Evolutionary conservation across 2,888 invertebrate species (phyloP), one percentile per base, ranked within the genome.

Genomic region (Habrosyne pyritoides): DNA sequence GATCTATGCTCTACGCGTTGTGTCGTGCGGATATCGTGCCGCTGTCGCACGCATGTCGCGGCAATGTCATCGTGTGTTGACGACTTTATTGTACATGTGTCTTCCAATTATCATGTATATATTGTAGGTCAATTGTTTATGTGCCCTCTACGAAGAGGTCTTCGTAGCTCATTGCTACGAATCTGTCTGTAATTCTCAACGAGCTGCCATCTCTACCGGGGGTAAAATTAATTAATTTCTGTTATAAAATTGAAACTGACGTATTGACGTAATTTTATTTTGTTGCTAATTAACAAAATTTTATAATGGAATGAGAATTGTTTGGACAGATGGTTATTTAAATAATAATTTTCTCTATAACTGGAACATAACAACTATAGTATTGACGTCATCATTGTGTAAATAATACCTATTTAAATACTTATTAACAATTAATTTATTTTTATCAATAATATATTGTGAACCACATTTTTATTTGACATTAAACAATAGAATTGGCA

Each of bases 1-100:
- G 69, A 75, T 69, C 75, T 69, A 64, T 70, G 63, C 59, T 53
- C 61, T 59, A 63, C 53, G 63, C 50, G 50, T 33, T 26, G 47
- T 47, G 50, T 50, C 46, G 42, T 33, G 21, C 10, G 36, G 54
- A 14, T 24, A 47, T 36, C 49, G 53, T 50, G 59, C 46, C 52
- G 56, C 48, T 54, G 60, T 55, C 60, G 53, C 53, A 56, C 58
- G 60, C 58, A 55, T 52, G 53, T 50, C 47, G 54, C 33, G 54
- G 57, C 65, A 59, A 61, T 61, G 67, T 59, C 63, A 54, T 46
- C n/a, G 53, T 26, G 53, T 49, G 50, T 51, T 55, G 58, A 60
- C 57, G 53, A 52, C 36, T 53, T 53, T 55, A 58, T 58, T 53
- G 51, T 53, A 14, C 12, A 36, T 5, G 14, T 10, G 14, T 36